Base-by-base conservation (phyloP, 2,888 invertebrate species). In the Gonocerus acuteangulatus region DNA sequence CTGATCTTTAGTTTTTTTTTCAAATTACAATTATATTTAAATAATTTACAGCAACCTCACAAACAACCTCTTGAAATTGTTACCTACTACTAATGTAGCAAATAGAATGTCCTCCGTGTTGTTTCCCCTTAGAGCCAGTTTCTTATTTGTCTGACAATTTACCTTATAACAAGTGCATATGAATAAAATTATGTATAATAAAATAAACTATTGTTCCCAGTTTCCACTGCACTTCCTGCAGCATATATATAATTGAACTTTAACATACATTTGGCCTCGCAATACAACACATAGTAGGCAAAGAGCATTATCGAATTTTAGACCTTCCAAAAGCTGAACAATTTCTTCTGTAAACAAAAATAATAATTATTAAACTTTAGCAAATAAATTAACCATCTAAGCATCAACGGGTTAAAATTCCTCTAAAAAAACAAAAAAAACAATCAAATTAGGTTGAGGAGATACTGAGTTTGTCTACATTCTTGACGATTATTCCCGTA, bases 401-500 rank as follows among this genome's bases (percentile, higher is more conserved):
- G 39, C 39, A n/a, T 39, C 15, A 11, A 39, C 13, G 39, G 15
- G 39, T 4, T 39, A 39, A 39, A 27, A 13, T 39, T 9, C 39
- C 4, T 15, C 39, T 39, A 39, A 9, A 39, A n/a, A n/a, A n/a
- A n/a, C n/a, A n/a, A n/a, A n/a, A n/a, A n/a, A 39, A 39, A 39
- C 39, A 15, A 9, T 39, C n/a, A 39, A 27, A 39, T 39, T 9
- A 39, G 15, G 39, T 39, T 39, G 39, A 39, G 39, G 39, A 39
- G 39, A 39, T n/a, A 39, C 39, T 39, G 39, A 39, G 39, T 15
- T n/a, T 9, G 15, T n/a, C 39, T 39, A 39, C 15, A n/a, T 4
- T 15, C 15, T 9, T 11, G 39, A n/a, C 3, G n/a, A 4, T 39
- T 57, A 93, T 82, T 93, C 93, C 76, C 89, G 86, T 71, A 97